A percentile compares a stretch with the other conserved stretches of the same genome.
Conservation (phyloP, 2,888 invertebrate genomes). For the Drosophila macrothrix region DNA sequence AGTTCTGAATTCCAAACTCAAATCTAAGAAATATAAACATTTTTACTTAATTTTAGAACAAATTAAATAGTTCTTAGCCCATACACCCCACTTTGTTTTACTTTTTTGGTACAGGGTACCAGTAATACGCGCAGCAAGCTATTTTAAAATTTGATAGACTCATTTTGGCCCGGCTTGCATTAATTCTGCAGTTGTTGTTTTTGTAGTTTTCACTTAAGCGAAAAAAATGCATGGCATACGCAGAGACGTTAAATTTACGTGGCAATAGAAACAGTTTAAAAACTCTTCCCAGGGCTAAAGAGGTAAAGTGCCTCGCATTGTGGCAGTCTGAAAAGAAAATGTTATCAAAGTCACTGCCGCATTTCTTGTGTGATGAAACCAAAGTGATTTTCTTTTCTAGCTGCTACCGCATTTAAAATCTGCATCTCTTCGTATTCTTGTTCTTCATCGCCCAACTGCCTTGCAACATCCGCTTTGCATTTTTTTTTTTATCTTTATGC, state of each 20-base stretch:
- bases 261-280: not conserved
- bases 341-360: slow-evolving; percentile 17
- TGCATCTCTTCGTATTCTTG: not conserved
- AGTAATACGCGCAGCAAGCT: slow-evolving; percentile 3
- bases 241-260: slow-evolving; percentile 3
- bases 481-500: slow-evolving; percentile 61
- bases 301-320: slow-evolving; percentile 6
- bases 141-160: slow-evolving; percentile 37
- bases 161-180: slow-evolving; percentile 6
- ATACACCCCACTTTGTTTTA: not conserved
- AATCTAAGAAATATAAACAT: too few relatives aligned
- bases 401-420: slow-evolving; percentile 22
- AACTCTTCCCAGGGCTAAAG: not conserved
- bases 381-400: slow-evolving; percentile 35
- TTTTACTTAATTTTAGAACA: not conserved
- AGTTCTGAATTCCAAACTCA: not conserved
- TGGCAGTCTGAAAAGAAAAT: not conserved
- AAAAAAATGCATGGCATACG: not conserved
- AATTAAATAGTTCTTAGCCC: not conserved
- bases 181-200: not conserved
- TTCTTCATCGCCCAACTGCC: slow-evolving; percentile 29
- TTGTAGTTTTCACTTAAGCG: not conserved
- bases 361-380: slow-evolving; percentile 11
- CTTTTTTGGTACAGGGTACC: not conserved
- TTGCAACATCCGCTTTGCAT: slow-evolving; percentile 53